Percentiles rank a stretch among this genome's conserved stretches.
Conservation (phyloP, 2,888 invertebrate species). For the Drosophila macrospina region DNA sequence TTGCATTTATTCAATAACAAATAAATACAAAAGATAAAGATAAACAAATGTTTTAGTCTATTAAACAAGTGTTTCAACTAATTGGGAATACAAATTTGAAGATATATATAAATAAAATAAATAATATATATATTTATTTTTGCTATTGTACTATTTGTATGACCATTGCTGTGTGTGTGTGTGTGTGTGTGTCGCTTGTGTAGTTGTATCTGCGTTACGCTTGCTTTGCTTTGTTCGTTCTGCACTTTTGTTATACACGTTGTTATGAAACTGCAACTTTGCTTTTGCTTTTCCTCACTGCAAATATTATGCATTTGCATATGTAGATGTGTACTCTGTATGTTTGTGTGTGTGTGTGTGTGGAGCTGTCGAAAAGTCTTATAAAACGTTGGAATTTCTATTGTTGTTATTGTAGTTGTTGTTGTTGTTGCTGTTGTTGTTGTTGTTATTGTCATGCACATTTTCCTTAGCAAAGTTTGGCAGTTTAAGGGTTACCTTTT, state of each 20-base stretch:
- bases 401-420: constrained; percentile 8
- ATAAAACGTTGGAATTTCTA: constrained; percentile 40
- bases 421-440: constrained; percentile 1
- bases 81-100: too few species aligned
- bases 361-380: constrained; percentile 68
- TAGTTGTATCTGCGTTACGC: constrained; percentile 17
- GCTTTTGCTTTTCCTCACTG: constrained; percentile 21
- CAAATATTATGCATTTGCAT: constrained; percentile 9
- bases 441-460: constrained; percentile 26
- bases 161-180: constrained; percentile 9
- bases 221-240: constrained; percentile 37
- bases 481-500: constrained; percentile 36
- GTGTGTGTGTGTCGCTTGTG: constrained; percentile 20
- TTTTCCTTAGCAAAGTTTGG: constrained; percentile 47
- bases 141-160: not conserved
- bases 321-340: not conserved
- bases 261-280: constrained; percentile 49
- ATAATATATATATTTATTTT: not conserved
- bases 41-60: not conserved
- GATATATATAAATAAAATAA: too few species aligned
- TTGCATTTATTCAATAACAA: too few species aligned
- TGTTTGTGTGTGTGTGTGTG: constrained; percentile 16
- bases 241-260: constrained; percentile 23
- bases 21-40: not conserved
- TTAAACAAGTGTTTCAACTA: not conserved